These are phyloP conservation scores for Streptopelia turtur DNA, from an alignment of 2,797 vertebrate species.

Conservation along the genomic window DNA sequence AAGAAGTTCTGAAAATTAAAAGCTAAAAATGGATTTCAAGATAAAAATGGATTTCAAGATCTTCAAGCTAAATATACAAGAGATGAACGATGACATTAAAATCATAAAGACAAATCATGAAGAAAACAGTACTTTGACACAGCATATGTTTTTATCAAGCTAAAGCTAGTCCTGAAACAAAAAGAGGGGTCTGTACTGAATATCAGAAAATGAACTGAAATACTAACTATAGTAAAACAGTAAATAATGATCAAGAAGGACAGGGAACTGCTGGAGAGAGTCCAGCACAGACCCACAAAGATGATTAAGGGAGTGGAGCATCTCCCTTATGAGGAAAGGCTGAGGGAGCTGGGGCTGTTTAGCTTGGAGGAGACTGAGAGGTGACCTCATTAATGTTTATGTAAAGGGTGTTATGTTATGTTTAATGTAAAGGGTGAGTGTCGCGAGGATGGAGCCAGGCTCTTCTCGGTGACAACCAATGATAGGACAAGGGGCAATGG, in stretches of 20 bases:
- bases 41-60: neutral
- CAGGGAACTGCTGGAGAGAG: too few species aligned
- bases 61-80: neutral
- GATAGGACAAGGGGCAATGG: too few species aligned
- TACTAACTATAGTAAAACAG: neutral
- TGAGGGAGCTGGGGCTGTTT: too few species aligned
- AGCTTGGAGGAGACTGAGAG: too few species aligned
- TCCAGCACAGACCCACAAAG: too few species aligned
- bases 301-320: too few species aligned
- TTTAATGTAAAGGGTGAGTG: too few species aligned
- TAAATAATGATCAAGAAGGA: neutral
- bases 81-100: neutral
- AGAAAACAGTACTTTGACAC: neutral
- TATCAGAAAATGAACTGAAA: neutral
- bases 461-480: too few species aligned
- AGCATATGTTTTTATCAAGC: neutral
- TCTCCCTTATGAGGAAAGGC: too few species aligned
- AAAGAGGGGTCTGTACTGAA: neutral
- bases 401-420: too few species aligned
- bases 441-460: too few species aligned
- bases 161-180: neutral
- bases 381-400: too few species aligned
- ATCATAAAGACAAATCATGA: neutral
- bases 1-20: neutral
- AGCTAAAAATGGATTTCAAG: neutral